These are phyloP conservation scores for Philonicus albiceps DNA, from an alignment of 2,888 invertebrate species.

Conservation along the genomic window DNA sequence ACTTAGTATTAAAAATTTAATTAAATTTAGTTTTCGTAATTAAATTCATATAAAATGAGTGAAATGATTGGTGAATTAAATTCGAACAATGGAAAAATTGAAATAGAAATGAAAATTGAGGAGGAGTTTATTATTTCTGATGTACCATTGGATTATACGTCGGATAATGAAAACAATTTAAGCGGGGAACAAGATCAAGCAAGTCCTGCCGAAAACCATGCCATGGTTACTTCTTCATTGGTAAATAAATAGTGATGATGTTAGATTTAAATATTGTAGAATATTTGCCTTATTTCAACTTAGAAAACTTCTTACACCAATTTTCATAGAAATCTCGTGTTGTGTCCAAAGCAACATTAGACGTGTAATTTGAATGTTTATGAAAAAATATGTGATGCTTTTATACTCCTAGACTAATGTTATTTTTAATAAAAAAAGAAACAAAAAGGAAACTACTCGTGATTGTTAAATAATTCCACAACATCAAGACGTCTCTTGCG, in stretches of 20 bases:
- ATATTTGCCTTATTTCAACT: too few relatives aligned
- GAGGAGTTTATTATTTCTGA: neutral
- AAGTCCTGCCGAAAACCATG: neutral
- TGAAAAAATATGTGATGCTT: neutral
- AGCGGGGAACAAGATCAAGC: neutral
- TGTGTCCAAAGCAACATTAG: too few relatives aligned
- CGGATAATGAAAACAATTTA: neutral
- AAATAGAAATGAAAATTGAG: neutral
- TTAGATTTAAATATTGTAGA: neutral
- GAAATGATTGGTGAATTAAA: neutral
- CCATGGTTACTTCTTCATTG: neutral
- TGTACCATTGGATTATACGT: neutral
- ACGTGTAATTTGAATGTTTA: neutral
- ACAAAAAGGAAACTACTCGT: too few relatives aligned
- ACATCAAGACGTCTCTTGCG: neutral
- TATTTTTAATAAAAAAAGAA: neutral
- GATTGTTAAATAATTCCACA: neutral
- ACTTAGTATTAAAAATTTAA: neutral
- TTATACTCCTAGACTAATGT: neutral
- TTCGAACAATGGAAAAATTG: neutral
- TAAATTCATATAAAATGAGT: neutral
- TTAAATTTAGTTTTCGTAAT: neutral
- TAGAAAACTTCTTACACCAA: too few relatives aligned
- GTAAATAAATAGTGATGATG: neutral
- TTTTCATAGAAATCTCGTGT: too few relatives aligned